Evolutionary conservation across 2,888 invertebrate genomes (phyloP).

Genomic region (Metopia argyrocephala): DNA sequence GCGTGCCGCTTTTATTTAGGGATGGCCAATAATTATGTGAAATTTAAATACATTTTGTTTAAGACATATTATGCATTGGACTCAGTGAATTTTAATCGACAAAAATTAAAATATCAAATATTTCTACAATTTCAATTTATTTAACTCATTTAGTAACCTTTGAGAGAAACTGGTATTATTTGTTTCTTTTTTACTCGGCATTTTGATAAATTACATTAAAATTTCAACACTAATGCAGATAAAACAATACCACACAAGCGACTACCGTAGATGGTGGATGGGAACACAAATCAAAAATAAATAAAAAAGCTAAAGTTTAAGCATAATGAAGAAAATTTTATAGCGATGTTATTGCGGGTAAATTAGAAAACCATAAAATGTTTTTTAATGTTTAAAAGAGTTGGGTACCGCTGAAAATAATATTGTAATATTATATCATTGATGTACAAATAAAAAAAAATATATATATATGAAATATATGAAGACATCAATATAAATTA

Average conservation of each 20-base stretch:
- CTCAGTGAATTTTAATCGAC: too few species aligned
- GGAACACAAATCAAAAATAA: too few species aligned
- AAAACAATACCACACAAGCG: not conserved
- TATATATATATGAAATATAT: not conserved
- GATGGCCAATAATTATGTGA: too few species aligned
- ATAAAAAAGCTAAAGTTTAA: not conserved
- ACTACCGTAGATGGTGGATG: slow-evolving; percentile 37
- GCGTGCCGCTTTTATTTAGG: too few species aligned
- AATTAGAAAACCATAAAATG: too few species aligned
- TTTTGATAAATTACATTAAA: slow-evolving; percentile 56
- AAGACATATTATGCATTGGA: too few species aligned
- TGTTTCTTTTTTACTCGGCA: slow-evolving; percentile 44
- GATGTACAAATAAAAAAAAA: not conserved
- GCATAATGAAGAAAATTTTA: not conserved
- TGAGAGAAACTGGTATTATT: slow-evolving; percentile 44
- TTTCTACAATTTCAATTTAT: too few species aligned
- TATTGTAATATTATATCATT: not conserved
- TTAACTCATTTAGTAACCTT: not conserved
- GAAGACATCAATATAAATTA: not conserved
- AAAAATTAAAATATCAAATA: too few species aligned
- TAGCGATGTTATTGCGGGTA: too few species aligned
- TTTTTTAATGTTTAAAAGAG: too few species aligned
- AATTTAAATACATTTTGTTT: too few species aligned
- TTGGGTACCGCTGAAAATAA: too few species aligned
- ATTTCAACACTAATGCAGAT: slow-evolving; percentile 30